Evolutionary conservation across 2,797 vertebrate genomes (phyloP), one percentile per base, ranked within the genome.

Genomic region (Lepus oiostolus): DNA sequence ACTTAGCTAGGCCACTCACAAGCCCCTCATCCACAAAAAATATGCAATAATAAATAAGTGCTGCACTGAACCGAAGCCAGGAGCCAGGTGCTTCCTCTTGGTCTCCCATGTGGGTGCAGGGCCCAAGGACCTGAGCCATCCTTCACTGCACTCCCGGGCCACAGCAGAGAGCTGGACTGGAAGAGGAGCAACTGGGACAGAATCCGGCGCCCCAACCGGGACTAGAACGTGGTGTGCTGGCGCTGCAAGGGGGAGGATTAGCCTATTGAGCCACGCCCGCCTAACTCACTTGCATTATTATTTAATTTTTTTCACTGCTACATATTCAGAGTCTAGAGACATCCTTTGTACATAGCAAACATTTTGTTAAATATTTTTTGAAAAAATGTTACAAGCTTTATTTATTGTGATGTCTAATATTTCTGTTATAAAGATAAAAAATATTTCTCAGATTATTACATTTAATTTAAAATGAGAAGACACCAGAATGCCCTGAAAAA

Each of bases 401-500:
- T 35, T 94, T 95, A 21, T 21, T 58, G 17, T 86, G 5, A 52
- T 83, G 1, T 13, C 21, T 72, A n/a, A 5, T 62, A 19, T 13
- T 79, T 26, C 16, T 79, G 24, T 24, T 86, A 67, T 8, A 58
- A 42, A 3, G 92, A 7, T 75, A 52, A 70, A 81, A 87, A 72
- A 58, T 63, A 74, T 32, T 60, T 79, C 38, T 67, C 13, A 60
- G 52, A 47, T 75, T 77, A 77, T 74, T 42, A 28, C n/a, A 75
- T 94, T 87, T 87, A 21, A 26, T 83, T 74, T 88, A 93, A 94
- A 91, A 47, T 71, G 17, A 54, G 35, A 90, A 10, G 30, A 67
- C 19, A 72, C 2, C 32, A 68, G 5, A 30, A 22, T 32, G 12
- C 52, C 32, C n/a, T 60, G 83, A 58, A 95, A 89, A 92, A 63